Percentiles rank a stretch among this genome's conserved stretches.
These are phyloP conservation scores for Panagrolaimus sp. DNA, from an alignment of 1,140 invertebrate species.

Conservation along the genomic window DNA sequence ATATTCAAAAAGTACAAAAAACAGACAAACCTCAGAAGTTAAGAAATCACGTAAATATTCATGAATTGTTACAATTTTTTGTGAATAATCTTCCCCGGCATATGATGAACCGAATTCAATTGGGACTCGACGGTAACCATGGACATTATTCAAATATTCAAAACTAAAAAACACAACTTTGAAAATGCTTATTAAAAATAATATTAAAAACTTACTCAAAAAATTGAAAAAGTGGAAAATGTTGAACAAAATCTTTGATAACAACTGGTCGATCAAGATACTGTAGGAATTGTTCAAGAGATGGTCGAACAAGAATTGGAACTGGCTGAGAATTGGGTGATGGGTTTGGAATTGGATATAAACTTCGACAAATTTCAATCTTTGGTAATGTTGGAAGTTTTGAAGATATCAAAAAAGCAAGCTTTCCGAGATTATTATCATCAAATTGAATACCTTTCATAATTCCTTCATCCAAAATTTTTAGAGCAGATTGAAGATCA, in stretches of 20 bases:
- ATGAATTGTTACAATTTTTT: neutral
- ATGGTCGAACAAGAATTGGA: neutral
- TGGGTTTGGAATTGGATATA: neutral
- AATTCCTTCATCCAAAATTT: conserved; percentile 12
- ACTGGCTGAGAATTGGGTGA: no score
- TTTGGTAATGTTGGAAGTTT: neutral
- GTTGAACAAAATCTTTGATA: conserved; percentile 9
- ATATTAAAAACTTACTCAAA: neutral
- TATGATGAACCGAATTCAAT: conserved; percentile 1
- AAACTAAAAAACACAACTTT: conserved; percentile 10
- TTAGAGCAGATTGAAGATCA: neutral
- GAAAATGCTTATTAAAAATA: neutral
- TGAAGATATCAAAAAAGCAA: neutral
- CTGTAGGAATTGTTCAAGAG: neutral
- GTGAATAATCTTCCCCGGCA: neutral
- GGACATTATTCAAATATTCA: neutral
- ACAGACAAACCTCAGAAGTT: no score
- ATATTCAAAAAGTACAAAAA: no score
- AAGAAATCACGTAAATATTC: neutral
- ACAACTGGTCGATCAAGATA: neutral
- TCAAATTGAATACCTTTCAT: conserved; percentile 11
- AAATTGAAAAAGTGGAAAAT: neutral
- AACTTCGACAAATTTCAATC: neutral
- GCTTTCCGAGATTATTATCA: neutral
- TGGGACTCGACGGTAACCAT: conserved; percentile 2